A percentile compares a stretch with the other conserved stretches of the same genome.
These are phyloP conservation scores for Moxostoma hubbsi DNA, from an alignment of 2,797 vertebrate species.

Conservation along the genomic window DNA sequence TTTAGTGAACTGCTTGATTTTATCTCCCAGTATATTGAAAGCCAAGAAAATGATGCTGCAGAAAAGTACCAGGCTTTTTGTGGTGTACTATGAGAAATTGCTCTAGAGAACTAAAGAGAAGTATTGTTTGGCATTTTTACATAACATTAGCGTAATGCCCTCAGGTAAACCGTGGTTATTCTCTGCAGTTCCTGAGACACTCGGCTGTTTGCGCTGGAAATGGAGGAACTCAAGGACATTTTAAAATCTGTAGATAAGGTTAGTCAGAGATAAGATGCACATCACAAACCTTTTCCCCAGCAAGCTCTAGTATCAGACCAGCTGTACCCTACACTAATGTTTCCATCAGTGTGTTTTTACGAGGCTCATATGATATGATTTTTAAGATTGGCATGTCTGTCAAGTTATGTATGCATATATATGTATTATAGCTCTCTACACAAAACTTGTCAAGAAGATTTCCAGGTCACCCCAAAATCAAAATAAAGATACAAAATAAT, in stretches of 20 bases:
- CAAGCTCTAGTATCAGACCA: constrained; percentile 57
- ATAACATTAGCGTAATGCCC: constrained; percentile 19
- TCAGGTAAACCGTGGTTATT: constrained; percentile 10
- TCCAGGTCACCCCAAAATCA: too few species aligned
- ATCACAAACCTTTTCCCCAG: constrained; percentile 34
- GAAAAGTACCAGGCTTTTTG: too few species aligned
- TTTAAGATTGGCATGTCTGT: too few species aligned
- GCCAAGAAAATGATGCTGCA: constrained; percentile 3
- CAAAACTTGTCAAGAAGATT: too few species aligned
- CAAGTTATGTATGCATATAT: too few species aligned
- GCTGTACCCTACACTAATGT: constrained; percentile 69
- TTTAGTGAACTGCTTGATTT: constrained; percentile 71
- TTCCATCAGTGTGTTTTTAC: neutral
- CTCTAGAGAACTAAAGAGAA: neutral
- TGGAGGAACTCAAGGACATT: constrained; percentile 39
- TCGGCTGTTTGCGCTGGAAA: constrained; percentile 32
- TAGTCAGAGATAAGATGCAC: constrained; percentile 52
- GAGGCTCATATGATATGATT: neutral
- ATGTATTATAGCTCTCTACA: too few species aligned
- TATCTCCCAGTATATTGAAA: constrained; percentile 39
- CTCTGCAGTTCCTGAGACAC: constrained; percentile 35
- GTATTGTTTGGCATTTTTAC: neutral
- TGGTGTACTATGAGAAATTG: neutral
- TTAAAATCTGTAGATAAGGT: constrained; percentile 46
- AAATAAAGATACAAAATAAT: too few species aligned